These are phyloP conservation scores for Coremacera marginata DNA, from an alignment of 2,888 invertebrate genomes.

Conservation along the genomic window DNA sequence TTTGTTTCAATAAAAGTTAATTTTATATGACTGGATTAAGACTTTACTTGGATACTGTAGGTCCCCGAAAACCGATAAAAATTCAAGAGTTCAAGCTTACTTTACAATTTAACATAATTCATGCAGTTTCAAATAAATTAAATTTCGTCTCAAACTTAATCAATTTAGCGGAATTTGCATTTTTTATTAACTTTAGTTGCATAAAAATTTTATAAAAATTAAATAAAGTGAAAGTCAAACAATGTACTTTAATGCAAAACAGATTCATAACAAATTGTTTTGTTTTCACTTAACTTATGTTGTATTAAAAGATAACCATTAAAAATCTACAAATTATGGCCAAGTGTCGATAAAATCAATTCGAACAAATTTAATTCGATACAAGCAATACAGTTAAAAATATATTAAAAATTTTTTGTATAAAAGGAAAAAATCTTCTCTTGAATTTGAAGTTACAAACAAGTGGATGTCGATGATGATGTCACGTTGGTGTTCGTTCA, in stretches of 20 bases:
- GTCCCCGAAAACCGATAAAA: too few relatives aligned
- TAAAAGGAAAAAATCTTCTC: neutral
- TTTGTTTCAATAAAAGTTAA: too few relatives aligned
- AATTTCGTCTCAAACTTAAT: neutral
- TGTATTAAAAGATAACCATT: too few relatives aligned
- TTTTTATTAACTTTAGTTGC: neutral
- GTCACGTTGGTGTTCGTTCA: neutral
- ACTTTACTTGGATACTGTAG: too few relatives aligned
- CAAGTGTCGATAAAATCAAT: neutral
- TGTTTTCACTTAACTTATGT: too few relatives aligned
- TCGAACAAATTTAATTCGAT: neutral
- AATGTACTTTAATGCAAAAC: neutral
- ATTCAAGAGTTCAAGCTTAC: too few relatives aligned
- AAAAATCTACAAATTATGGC: neutral
- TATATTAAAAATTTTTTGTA: neutral
- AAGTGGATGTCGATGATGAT: constrained; percentile 15
- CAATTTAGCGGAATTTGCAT: neutral
- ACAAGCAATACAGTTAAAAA: neutral
- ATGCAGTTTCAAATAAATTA: neutral
- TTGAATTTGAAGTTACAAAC: neutral
- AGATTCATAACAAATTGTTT: too few relatives aligned
- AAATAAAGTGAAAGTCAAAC: neutral
- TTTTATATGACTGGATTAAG: too few relatives aligned
- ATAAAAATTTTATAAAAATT: neutral
- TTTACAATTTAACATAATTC: too few relatives aligned